Evolutionary conservation across 2,888 invertebrate genomes (phyloP).

Genomic region (Amblyteles armatorius): DNA sequence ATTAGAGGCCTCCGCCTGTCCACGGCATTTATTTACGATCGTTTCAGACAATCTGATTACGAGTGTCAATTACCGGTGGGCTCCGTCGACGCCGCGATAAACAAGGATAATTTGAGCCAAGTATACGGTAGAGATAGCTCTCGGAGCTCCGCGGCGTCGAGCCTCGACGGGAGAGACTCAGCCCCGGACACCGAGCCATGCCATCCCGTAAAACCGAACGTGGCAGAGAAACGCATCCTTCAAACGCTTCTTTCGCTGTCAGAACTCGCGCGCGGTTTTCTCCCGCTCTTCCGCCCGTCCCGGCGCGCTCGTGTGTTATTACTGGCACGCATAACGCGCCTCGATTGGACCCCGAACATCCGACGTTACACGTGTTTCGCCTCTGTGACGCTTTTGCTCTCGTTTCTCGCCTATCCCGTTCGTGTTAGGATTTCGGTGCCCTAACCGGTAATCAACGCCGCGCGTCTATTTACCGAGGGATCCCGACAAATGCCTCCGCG

Average conservation of each 20-base stretch:
- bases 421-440: not conserved
- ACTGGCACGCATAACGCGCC: slow-evolving; percentile 57
- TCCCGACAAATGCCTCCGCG: slow-evolving; percentile 22
- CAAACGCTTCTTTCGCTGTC: slow-evolving; percentile 54
- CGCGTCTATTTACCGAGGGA: slow-evolving; percentile 56
- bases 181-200: not conserved
- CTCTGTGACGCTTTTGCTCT: slow-evolving; percentile 23
- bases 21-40: slow-evolving; percentile 65
- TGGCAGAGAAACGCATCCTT: slow-evolving; percentile 54
- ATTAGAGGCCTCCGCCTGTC: slow-evolving; percentile 52
- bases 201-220: not conserved
- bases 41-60: slow-evolving; percentile 66
- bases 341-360: not conserved
- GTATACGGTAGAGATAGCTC: slow-evolving; percentile 37
- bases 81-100: slow-evolving; percentile 63
- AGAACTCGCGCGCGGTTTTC: slow-evolving; percentile 24
- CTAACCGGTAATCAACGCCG: slow-evolving; percentile 61
- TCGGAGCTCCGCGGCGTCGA: slow-evolving; percentile 11
- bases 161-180: not conserved
- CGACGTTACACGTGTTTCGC: not conserved
- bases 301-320: slow-evolving; percentile 53
- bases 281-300: slow-evolving; percentile 21
- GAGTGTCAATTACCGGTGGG: slow-evolving; percentile 64
- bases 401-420: slow-evolving; percentile 48
- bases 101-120: slow-evolving; percentile 66